Base-by-base conservation (phyloP, 1,140 invertebrate species). In the Lepidotrigona ventralis region DNA sequence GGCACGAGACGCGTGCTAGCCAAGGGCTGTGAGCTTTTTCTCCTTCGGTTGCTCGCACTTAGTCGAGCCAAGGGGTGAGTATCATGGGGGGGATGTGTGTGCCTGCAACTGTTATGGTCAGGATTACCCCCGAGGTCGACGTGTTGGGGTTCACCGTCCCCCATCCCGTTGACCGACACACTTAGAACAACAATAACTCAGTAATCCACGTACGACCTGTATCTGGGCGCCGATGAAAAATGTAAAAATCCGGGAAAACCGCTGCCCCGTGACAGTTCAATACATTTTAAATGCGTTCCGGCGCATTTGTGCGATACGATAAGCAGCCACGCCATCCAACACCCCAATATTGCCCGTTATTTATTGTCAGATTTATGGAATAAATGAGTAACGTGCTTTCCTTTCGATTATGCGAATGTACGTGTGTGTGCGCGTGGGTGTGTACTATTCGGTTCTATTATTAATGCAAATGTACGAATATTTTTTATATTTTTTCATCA, bases 281-380 rank as follows among this genome's bases (percentile, higher is more conserved):
- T 94, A 94, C 93, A 94, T 94, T 94, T 94, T 94, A 94, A 94
- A 94, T 94, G 93, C 91, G 93, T 94, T 93, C 91, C 92, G 91
- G 91, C 91, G 93, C 91, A 94, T 94, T 94, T 94, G 92, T 88
- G 91, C 88, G 88, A 92, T 90, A 91, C 92, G 92, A 93, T 93
- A 93, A 93, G 90, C 89, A 89, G 77, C 88, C 72, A 66, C 76
- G 60, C 68, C 73, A 76, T 39, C 79, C 85, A 74, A 29, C 85
- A 19, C 76, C 91, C 91, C 90, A 93, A 93, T 92, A 92, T 8
- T 93, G 91, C 79, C 90, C 90, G 91, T 94, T 93, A 94, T 94
- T 94, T 94, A 94, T 94, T 90, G 92, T 91, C 93, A 94, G 93
- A 94, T 93, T 94, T 94, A 94, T 94, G 92, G 93, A 94, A 94